A percentile compares a stretch with the other conserved stretches of the same genome.
Conservation (phyloP, 2,797 vertebrate species). For the Sebastolobus altivelis region DNA sequence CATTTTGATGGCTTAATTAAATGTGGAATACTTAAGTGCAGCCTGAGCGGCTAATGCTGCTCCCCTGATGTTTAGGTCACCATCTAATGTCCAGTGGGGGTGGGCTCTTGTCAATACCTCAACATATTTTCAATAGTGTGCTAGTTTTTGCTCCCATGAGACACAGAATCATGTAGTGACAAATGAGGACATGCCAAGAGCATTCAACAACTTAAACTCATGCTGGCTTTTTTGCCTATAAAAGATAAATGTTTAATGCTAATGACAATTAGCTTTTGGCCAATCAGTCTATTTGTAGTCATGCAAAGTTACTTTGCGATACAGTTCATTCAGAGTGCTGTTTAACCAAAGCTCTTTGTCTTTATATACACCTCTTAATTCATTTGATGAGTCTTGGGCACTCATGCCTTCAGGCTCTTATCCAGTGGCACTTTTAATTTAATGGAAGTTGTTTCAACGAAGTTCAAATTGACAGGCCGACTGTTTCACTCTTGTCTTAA, state of each 20-base stretch:
- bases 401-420: conserved; percentile 63
- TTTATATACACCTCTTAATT: conserved; percentile 60
- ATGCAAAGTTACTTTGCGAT: conserved; percentile 44
- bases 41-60: conserved; percentile 64
- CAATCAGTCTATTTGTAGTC: conserved; percentile 48
- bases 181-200: conserved; percentile 20
- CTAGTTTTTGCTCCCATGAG: conserved; percentile 23
- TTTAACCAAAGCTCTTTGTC: conserved; percentile 48
- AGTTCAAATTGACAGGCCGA: conserved; percentile 46
- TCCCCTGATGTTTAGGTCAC: conserved; percentile 60
- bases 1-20: conserved; percentile 72
- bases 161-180: conserved; percentile 25
- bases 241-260: conserved; percentile 19
- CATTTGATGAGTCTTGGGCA: conserved; percentile 59
- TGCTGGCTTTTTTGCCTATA: neutral
- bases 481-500: conserved; percentile 31
- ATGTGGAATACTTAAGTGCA: conserved; percentile 66
- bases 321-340: conserved; percentile 48
- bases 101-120: conserved; percentile 41
- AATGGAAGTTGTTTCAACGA: conserved; percentile 62
- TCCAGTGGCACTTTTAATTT: conserved; percentile 68
- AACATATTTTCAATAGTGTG: conserved; percentile 37
- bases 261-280: conserved; percentile 31
- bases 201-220: conserved; percentile 7
- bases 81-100: conserved; percentile 32